Evolutionary conservation across 2,888 invertebrate genomes (phyloP).

Genomic region (Megaustenia siamemsis): DNA sequence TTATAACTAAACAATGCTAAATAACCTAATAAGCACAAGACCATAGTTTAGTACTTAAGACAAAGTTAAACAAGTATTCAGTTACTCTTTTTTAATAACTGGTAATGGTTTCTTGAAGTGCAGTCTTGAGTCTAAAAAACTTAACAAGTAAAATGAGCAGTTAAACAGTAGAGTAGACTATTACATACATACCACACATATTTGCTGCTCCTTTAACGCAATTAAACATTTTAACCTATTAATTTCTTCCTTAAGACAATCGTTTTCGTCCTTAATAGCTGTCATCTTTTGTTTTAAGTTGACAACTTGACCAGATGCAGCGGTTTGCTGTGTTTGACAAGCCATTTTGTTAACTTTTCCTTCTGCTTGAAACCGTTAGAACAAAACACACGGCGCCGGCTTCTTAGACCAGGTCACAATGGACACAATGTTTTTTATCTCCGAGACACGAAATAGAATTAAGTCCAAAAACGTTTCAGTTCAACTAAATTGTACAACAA

Average conservation of each 20-base stretch:
- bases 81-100: not conserved
- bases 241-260: constrained; percentile 97
- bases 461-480: not conserved
- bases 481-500: not conserved
- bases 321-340: constrained; percentile 31
- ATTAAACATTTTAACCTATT: constrained; percentile 96
- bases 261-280: constrained; percentile 99
- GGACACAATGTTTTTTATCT: not conserved
- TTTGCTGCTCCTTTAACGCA: constrained; percentile 81
- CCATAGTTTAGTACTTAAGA: too few relatives aligned
- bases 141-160: not conserved
- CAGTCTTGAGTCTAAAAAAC: not conserved
- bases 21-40: too few relatives aligned
- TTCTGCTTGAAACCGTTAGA: not conserved
- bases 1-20: too few relatives aligned
- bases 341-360: constrained; percentile 50
- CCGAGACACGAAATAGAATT: constrained; percentile 46
- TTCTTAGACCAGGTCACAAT: constrained; percentile 36
- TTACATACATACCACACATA: constrained; percentile 30
- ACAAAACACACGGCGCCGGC: constrained; percentile 53
- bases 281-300: constrained; percentile 99
- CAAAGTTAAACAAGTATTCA: too few relatives aligned
- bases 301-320: constrained; percentile 88
- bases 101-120: not conserved
- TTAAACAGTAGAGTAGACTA: not conserved